Conservation (phyloP, 2,113 vertebrate genomes). For the Phasianus colchicus region DNA sequence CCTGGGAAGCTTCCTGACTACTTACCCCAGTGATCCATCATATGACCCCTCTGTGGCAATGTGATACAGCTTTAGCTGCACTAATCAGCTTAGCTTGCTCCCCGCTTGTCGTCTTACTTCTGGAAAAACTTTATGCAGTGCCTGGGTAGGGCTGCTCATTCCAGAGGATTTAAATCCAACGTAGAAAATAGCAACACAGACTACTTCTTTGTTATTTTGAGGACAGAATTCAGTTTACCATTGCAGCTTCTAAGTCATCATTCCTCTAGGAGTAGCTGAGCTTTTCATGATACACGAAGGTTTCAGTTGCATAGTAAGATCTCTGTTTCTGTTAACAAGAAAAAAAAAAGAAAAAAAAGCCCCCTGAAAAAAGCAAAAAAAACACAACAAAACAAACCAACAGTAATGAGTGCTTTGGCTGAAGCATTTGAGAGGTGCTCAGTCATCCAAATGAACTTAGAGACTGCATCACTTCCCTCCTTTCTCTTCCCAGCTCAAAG, state of each 20-base stretch:
- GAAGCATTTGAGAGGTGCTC: background rate
- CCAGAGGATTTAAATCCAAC: slow-evolving; percentile 38
- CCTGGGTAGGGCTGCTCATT: slow-evolving; percentile 26
- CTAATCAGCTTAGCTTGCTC: slow-evolving; percentile 60
- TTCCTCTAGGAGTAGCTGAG: background rate
- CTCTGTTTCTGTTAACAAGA: background rate
- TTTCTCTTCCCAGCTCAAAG: background rate
- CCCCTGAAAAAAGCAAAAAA: background rate
- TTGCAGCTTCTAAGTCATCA: background rate
- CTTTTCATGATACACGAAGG: background rate
- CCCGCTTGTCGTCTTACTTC: slow-evolving; percentile 46
- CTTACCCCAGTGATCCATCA: slow-evolving; percentile 29
- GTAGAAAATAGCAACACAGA: slow-evolving; percentile 33
- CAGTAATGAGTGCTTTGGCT: background rate
- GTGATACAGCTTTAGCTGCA: slow-evolving; percentile 46
- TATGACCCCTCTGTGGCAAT: slow-evolving; percentile 46
- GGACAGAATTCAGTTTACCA: background rate
- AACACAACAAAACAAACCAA: background rate
- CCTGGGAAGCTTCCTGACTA: slow-evolving; percentile 53
- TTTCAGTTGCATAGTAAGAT: background rate
- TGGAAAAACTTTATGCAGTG: slow-evolving; percentile 43
- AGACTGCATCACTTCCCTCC: background rate
- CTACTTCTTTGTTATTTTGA: background rate
- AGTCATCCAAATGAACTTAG: background rate
- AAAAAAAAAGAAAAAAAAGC: background rate